These are phyloP conservation scores for Hyperoplus immaculatus DNA, from an alignment of 2,797 vertebrate genomes.

Conservation along the genomic window DNA sequence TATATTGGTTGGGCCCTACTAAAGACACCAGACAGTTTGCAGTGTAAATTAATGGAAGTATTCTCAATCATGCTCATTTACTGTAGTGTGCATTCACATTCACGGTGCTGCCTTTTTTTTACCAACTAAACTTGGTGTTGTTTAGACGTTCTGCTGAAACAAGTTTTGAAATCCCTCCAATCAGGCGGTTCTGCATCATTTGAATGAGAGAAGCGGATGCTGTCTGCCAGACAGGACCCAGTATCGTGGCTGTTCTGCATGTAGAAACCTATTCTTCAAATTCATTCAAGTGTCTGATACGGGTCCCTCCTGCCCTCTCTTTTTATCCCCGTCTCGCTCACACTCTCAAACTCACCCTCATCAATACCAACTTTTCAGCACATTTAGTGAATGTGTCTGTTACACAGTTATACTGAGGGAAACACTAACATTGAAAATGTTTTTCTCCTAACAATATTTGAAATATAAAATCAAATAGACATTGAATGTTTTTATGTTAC, in stretches of 20 bases:
- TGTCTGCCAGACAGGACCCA: slow-evolving; percentile 55
- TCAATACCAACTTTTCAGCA: slow-evolving; percentile 21
- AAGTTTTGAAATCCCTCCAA: slow-evolving; percentile 64
- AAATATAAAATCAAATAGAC: neutral
- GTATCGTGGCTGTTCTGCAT: slow-evolving; percentile 65
- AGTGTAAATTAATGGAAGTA: neutral
- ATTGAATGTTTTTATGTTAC: neutral
- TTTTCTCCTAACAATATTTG: neutral
- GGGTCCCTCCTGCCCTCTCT: slow-evolving; percentile 47
- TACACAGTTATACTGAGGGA: neutral
- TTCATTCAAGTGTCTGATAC: slow-evolving; percentile 76
- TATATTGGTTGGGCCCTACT: too few relatives aligned
- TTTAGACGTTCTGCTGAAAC: slow-evolving; percentile 41
- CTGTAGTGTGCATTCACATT: neutral
- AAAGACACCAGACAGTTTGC: neutral
- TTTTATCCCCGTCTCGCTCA: neutral
- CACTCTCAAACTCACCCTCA: neutral
- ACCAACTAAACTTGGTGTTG: slow-evolving; percentile 32
- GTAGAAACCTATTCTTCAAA: slow-evolving; percentile 75
- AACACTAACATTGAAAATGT: slow-evolving; percentile 1
- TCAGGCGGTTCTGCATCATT: slow-evolving; percentile 66
- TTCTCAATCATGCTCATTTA: neutral
- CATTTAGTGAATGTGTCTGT: neutral
- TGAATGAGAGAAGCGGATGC: slow-evolving; percentile 62
- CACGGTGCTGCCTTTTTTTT: neutral